Conservation (phyloP, 2,797 vertebrate genomes). For the Notolepis coatsorum region DNA sequence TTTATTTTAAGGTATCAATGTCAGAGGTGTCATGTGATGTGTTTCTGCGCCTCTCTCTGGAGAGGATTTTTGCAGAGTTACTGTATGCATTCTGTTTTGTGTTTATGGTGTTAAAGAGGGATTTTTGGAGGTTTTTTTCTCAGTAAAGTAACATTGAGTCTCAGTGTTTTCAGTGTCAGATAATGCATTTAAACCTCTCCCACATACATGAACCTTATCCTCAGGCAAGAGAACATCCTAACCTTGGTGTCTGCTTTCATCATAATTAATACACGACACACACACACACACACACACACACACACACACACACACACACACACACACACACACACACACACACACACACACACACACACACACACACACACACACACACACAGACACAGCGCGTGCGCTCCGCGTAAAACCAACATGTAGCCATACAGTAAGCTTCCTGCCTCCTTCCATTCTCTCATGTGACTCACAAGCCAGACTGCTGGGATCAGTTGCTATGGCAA, state of each 20-base stretch:
- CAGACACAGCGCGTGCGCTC: no score
- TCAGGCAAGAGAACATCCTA: conserved; percentile 24
- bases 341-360: conserved; percentile 13
- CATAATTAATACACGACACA: conserved; percentile 16
- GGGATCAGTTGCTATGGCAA: conserved; percentile 86
- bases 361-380: conserved; percentile 14
- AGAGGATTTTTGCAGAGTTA: no score
- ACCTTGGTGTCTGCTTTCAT: conserved; percentile 17
- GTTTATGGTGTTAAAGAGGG: no score
- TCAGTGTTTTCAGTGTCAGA: neutral
- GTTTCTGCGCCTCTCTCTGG: neutral
- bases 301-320: neutral
- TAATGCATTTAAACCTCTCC: no score
- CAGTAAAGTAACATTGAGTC: no score
- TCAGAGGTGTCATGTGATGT: neutral
- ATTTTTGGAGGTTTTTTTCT: no score
- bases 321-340: neutral
- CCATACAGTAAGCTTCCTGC: conserved; percentile 66
- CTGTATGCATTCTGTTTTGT: no score
- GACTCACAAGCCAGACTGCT: conserved; percentile 81
- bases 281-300: neutral
- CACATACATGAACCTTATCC: conserved; percentile 11
- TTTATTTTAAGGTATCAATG: neutral
- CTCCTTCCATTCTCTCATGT: conserved; percentile 81
- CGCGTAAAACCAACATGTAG: conserved; percentile 30